phyloP scores from a whole-genome alignment of 1,140 invertebrate species.

The Drosophila jambulina region DNA sequence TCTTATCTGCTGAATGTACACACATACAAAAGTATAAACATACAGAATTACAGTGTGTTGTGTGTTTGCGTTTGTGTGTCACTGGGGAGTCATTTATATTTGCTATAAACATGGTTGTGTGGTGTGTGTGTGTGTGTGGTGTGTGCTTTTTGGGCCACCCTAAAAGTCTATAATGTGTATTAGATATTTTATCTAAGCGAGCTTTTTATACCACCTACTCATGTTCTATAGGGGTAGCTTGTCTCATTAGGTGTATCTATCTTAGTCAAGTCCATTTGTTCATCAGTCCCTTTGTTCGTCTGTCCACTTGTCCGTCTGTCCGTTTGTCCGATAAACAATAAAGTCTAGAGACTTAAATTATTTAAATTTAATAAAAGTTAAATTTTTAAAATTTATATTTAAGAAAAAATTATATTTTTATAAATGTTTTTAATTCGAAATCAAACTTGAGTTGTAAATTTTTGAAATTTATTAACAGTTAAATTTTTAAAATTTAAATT shows the following conservation, averaged over 20 bases:
- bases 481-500: too few species aligned
- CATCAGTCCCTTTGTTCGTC: too few species aligned
- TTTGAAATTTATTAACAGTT: too few species aligned
- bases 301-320: too few species aligned
- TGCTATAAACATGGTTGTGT: not conserved
- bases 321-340: too few species aligned
- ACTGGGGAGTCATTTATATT: not conserved
- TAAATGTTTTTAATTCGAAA: too few species aligned
- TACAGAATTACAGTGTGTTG: not conserved
- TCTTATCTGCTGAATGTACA: conserved; percentile 27
- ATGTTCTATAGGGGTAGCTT: not conserved
- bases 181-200: not conserved
- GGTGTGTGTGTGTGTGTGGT: not conserved
- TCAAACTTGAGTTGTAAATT: too few species aligned
- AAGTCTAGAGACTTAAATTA: too few species aligned
- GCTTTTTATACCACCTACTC: not conserved
- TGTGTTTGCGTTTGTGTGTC: conserved; percentile 4
- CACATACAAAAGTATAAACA: not conserved
- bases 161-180: not conserved
- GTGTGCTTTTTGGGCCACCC: not conserved
- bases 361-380: too few species aligned
- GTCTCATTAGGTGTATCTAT: not conserved
- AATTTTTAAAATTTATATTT: too few species aligned
- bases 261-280: not conserved
- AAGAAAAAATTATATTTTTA: too few species aligned